Evolutionary conservation across 2,797 vertebrate species (phyloP).

Genomic region (Sebastes kiyomatsui): DNA sequence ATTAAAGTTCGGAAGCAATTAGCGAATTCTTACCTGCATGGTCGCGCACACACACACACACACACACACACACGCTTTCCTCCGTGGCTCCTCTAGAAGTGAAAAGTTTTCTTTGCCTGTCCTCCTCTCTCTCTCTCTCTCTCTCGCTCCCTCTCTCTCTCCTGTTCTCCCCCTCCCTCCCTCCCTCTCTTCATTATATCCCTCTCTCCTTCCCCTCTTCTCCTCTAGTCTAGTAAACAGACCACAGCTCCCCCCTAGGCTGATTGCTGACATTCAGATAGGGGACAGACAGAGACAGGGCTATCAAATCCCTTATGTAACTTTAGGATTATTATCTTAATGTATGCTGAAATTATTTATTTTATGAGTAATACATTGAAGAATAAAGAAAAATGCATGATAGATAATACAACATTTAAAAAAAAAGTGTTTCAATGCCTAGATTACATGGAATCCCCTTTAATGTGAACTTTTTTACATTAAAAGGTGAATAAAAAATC

Average conservation of each 20-base stretch:
- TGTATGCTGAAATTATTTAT: constrained; percentile 1
- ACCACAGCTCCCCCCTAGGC: constrained; percentile 87
- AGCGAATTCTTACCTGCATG: constrained; percentile 88
- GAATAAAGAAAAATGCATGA: no score
- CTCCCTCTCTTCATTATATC: constrained; percentile 49
- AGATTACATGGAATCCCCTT: no score
- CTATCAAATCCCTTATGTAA: constrained; percentile 76
- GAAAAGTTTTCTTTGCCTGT: constrained; percentile 84
- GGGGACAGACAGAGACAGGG: constrained; percentile 60
- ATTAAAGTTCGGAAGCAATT: constrained; percentile 80
- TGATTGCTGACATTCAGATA: constrained; percentile 82
- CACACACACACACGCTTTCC: constrained; percentile 80
- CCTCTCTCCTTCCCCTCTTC: constrained; percentile 78
- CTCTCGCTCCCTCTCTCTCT: constrained; percentile 50
- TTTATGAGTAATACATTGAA: no score
- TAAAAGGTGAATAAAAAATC: no score
- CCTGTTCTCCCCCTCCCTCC: constrained; percentile 71
- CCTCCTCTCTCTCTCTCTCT: constrained; percentile 60
- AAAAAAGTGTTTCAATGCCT: no score
- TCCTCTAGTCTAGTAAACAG: constrained; percentile 82
- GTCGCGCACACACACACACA: constrained; percentile 78
- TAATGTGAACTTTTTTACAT: no score
- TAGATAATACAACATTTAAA: rapidly evolving
- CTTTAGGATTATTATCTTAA: constrained; percentile 41
- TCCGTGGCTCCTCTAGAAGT: constrained; percentile 80